A percentile compares a stretch with the other conserved stretches of the same genome.
These are phyloP conservation scores for Callospermophilus lateralis DNA, from an alignment of 2,113 vertebrate species.

Conservation along the genomic window DNA sequence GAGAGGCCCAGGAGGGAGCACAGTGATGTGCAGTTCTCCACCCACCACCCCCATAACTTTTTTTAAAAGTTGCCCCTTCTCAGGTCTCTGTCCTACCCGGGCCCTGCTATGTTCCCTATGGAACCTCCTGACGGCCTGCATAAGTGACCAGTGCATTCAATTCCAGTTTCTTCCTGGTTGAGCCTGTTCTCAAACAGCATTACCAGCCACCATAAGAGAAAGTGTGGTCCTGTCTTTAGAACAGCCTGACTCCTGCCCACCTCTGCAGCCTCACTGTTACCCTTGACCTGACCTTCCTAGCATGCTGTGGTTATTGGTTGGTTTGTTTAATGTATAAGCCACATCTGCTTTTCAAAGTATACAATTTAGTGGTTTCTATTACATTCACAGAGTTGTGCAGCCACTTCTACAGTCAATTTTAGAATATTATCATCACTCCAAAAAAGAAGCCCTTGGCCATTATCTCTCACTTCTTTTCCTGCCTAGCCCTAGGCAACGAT, in stretches of 20 bases:
- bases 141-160: neutral
- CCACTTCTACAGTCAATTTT: neutral
- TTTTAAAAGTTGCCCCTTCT: neutral
- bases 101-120: neutral
- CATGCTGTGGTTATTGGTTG: neutral
- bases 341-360: neutral
- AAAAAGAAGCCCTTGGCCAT: neutral
- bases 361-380: neutral
- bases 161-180: neutral
- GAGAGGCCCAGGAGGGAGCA: neutral
- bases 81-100: fast-evolving
- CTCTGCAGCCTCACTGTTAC: neutral
- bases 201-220: neutral
- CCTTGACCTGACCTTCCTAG: neutral
- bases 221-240: neutral
- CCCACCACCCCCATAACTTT: too few relatives aligned
- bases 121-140: neutral
- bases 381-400: neutral
- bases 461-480: neutral
- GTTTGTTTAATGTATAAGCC: neutral
- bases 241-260: neutral
- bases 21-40: neutral
- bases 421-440: neutral
- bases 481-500: neutral
- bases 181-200: neutral